These are phyloP conservation scores for Tachuris rubrigastra DNA, from an alignment of 2,113 vertebrate genomes.

Conservation along the genomic window DNA sequence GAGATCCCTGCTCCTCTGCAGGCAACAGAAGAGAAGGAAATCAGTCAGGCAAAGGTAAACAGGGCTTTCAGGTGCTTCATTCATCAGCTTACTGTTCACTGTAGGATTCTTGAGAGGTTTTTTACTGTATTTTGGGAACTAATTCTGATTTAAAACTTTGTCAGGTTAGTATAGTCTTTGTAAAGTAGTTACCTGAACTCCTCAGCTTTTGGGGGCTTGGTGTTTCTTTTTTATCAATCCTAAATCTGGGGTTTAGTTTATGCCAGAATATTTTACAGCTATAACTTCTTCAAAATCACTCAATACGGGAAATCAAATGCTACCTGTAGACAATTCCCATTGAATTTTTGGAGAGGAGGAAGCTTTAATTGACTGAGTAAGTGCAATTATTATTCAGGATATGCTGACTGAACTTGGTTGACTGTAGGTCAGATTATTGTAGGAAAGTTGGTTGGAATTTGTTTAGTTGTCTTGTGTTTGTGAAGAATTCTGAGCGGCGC, in stretches of 20 bases:
- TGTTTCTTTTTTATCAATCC: not conserved
- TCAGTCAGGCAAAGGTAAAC: constrained; percentile 85
- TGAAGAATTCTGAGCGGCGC: not conserved
- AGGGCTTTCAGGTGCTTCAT: not conserved
- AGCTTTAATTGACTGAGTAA: not conserved
- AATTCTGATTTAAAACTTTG: not conserved
- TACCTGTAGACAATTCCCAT: not conserved
- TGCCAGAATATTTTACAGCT: not conserved
- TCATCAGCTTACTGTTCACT: not conserved
- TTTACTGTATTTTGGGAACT: not conserved
- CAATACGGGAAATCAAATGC: not conserved
- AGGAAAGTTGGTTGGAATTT: not conserved
- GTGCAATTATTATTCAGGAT: not conserved
- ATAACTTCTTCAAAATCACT: not conserved
- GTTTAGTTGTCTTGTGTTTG: not conserved
- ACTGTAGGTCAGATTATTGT: not conserved
- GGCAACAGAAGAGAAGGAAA: constrained; percentile 82
- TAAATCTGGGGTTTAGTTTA: not conserved
- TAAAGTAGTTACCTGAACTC: not conserved
- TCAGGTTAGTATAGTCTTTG: not conserved
- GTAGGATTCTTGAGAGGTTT: not conserved
- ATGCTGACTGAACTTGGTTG: not conserved
- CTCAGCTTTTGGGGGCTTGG: not conserved
- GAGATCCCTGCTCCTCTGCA: constrained; percentile 81
- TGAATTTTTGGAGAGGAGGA: not conserved